Conservation (phyloP, 1,140 invertebrate species). For the Drosophila gunungcola region DNA sequence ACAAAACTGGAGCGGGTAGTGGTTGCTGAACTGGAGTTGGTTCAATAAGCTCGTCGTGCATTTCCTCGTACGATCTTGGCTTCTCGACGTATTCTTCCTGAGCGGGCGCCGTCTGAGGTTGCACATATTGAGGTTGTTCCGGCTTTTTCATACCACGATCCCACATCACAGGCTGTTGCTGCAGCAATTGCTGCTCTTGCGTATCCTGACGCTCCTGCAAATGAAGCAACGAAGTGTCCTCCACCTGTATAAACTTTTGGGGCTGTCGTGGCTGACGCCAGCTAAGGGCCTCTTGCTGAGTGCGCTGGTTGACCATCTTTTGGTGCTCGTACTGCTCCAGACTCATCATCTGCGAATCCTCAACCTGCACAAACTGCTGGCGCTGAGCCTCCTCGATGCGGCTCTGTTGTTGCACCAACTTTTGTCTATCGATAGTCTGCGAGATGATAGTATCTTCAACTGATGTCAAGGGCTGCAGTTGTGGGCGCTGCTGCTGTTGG, state of each 20-base stretch:
- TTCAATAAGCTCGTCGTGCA: constrained; percentile 85
- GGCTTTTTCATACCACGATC: constrained; percentile 80
- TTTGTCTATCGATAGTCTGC: constrained; percentile 58
- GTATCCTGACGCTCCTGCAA: constrained; percentile 77
- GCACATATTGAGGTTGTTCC: constrained; percentile 33
- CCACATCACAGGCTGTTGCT: constrained; percentile 83
- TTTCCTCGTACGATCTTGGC: constrained; percentile 72
- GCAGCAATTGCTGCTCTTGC: constrained; percentile 61
- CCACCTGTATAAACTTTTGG: constrained; percentile 71
- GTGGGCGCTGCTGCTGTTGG: constrained; percentile 61
- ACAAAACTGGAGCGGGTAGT: constrained; percentile 53
- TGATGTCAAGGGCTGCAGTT: constrained; percentile 68
- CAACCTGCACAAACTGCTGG: constrained; percentile 67
- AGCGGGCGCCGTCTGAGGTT: constrained; percentile 12
- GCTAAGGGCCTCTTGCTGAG: constrained; percentile 64
- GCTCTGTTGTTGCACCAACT: constrained; percentile 59
- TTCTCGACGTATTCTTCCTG: constrained; percentile 52
- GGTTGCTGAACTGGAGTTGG: constrained; percentile 64
- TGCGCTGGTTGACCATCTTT: constrained; percentile 61
- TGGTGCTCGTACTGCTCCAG: constrained; percentile 74
- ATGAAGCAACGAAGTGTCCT: constrained; percentile 74
- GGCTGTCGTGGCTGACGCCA: constrained; percentile 72
- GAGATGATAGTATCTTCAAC: constrained; percentile 81
- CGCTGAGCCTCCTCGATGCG: constrained; percentile 66
- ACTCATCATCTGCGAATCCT: constrained; percentile 78